Percentiles rank a stretch among this genome's conserved stretches.
These are phyloP conservation scores for Orthosia cruda DNA, from an alignment of 2,888 invertebrate species.

Conservation along the genomic window DNA sequence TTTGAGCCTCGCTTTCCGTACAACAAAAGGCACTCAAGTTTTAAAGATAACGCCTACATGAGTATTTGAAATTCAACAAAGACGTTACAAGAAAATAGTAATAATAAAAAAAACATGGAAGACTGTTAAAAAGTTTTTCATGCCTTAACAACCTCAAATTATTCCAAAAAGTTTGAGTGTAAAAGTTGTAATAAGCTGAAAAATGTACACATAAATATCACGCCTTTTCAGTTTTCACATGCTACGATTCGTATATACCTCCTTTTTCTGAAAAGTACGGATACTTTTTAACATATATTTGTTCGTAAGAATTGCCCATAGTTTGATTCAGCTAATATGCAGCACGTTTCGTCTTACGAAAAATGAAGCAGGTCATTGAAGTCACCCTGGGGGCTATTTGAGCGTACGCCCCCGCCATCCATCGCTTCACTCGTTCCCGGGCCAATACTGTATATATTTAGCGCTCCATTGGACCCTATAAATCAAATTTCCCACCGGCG, in stretches of 20 bases:
- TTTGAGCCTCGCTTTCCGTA: slow-evolving; percentile 1
- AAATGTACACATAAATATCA: not conserved
- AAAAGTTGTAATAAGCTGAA: not conserved
- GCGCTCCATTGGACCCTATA: slow-evolving; percentile 63
- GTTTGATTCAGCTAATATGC: slow-evolving; percentile 10
- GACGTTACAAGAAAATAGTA: not conserved
- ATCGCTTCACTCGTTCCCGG: slow-evolving; percentile 32
- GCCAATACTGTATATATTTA: slow-evolving; percentile 61
- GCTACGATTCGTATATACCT: no score
- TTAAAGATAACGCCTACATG: slow-evolving; percentile 45
- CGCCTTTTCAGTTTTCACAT: no score
- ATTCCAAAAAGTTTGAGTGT: no score
- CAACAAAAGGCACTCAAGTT: slow-evolving; percentile 40
- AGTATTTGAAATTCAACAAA: slow-evolving; percentile 8
- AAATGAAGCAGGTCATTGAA: slow-evolving; percentile 40
- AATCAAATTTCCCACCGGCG: slow-evolving; percentile 63
- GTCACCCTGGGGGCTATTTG: slow-evolving; percentile 40
- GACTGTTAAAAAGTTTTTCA: not conserved
- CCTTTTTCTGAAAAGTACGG: not conserved
- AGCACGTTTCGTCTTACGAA: slow-evolving; percentile 34
- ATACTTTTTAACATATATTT: not conserved
- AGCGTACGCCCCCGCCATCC: slow-evolving; percentile 35
- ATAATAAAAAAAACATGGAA: not conserved
- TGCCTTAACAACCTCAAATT: not conserved
- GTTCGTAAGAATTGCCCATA: not conserved